Conservation (phyloP, 1,140 invertebrate species). For the Dufourea novaeangliae region DNA sequence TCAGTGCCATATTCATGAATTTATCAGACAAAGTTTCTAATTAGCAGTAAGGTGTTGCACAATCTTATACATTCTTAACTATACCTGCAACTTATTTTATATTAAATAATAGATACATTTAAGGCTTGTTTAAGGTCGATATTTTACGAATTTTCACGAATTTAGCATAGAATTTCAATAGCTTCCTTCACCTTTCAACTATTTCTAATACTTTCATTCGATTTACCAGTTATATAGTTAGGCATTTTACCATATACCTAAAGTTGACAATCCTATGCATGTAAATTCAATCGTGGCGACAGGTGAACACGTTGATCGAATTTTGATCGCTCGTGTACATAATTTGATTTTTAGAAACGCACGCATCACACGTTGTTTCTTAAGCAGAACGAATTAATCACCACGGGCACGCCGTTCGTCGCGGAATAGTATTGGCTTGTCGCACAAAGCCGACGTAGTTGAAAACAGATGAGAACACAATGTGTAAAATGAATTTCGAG, state of each 20-base stretch:
- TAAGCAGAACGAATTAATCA: slow-evolving; percentile 17
- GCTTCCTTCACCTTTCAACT: neutral
- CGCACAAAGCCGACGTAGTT: neutral
- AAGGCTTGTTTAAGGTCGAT: neutral
- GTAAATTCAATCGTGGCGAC: neutral
- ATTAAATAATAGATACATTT: neutral
- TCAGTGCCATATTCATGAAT: neutral
- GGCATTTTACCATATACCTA: neutral
- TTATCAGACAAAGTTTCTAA: neutral
- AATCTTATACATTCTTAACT: neutral
- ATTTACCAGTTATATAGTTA: neutral
- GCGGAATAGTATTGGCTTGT: neutral
- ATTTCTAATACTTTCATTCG: neutral
- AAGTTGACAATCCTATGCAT: neutral
- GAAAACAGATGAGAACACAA: neutral
- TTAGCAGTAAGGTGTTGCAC: neutral
- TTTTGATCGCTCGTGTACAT: slow-evolving; percentile 12
- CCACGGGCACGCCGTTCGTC: neutral
- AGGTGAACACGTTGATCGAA: slow-evolving; percentile 1
- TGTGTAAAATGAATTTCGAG: neutral
- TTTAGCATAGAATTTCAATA: neutral
- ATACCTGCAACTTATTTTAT: neutral
- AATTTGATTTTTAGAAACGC: slow-evolving; percentile 6
- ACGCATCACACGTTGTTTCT: slow-evolving; percentile 35
- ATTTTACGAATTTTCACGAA: neutral